A percentile compares a stretch with the other conserved stretches of the same genome.
phyloP scores from a whole-genome alignment of 2,797 vertebrate species.

The Agapornis canus region DNA sequence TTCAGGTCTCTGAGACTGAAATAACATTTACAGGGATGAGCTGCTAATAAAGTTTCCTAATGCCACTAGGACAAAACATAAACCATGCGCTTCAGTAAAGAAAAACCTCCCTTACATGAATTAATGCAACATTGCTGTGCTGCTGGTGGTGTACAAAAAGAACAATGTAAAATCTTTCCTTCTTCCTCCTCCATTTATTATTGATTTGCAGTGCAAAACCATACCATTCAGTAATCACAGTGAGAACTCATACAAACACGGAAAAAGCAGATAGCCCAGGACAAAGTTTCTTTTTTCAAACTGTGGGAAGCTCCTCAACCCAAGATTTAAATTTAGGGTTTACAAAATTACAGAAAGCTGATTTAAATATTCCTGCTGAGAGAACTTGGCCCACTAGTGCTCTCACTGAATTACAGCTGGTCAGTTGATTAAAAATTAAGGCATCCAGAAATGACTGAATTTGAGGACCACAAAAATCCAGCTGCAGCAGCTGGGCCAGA shows the following conservation, averaged over 20 bases:
- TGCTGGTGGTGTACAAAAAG: not conserved
- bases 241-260: not conserved
- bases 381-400: not conserved
- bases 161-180: not conserved
- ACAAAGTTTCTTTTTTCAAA: not conserved
- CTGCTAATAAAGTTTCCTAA: not conserved
- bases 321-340: not conserved
- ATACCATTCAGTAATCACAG: not conserved
- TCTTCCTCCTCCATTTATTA: not conserved
- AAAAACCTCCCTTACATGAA: not conserved
- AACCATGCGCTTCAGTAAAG: not conserved
- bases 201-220: not conserved
- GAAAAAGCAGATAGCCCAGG: not conserved
- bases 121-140: not conserved
- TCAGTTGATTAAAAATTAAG: not conserved
- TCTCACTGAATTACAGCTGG: not conserved
- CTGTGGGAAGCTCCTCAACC: not conserved
- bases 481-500: not conserved
- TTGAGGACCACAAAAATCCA: constrained; percentile 5
- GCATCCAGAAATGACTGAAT: not conserved
- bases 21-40: not conserved
- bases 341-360: not conserved
- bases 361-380: not conserved
- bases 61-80: not conserved
- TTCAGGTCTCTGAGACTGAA: not conserved